Percentiles rank a stretch among this genome's conserved stretches.
phyloP scores from a whole-genome alignment of 1,140 invertebrate genomes.

The Eulimnadia texana region DNA sequence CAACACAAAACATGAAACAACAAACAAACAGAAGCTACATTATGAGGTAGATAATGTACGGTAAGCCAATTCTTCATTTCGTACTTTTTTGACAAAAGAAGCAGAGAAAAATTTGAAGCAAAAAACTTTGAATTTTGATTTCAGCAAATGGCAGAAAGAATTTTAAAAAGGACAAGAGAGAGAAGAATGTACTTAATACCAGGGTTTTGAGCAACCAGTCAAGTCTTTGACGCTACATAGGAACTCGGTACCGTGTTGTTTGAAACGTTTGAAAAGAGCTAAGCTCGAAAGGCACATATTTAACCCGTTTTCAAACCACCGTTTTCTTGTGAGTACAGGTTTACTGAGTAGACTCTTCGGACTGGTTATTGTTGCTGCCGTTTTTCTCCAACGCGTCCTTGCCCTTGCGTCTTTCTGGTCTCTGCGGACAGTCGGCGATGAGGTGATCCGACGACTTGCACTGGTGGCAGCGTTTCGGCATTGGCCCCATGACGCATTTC shows the following conservation, averaged over 20 bases:
- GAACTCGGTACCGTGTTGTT: background rate
- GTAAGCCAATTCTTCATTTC: background rate
- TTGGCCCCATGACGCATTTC: slow-evolving; percentile 66
- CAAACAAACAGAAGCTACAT: background rate
- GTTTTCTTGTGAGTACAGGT: background rate
- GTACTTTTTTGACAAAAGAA: background rate
- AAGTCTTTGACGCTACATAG: background rate
- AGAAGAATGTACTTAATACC: background rate
- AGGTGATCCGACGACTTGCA: slow-evolving; percentile 73
- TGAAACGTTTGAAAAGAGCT: background rate
- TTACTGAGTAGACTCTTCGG: background rate
- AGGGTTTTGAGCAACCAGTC: background rate
- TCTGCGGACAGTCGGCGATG: slow-evolving; percentile 62
- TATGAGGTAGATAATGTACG: background rate
- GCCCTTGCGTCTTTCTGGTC: background rate
- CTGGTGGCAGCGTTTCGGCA: slow-evolving; percentile 75
- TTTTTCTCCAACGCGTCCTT: background rate
- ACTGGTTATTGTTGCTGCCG: background rate
- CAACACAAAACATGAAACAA: background rate
- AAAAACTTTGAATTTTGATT: background rate
- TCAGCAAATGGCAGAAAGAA: too few species aligned
- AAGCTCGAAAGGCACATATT: background rate
- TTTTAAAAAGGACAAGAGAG: background rate
- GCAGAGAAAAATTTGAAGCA: background rate
- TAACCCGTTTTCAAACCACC: background rate